Conservation (phyloP, 2,113 vertebrate species). For the Seriola dumerili region DNA sequence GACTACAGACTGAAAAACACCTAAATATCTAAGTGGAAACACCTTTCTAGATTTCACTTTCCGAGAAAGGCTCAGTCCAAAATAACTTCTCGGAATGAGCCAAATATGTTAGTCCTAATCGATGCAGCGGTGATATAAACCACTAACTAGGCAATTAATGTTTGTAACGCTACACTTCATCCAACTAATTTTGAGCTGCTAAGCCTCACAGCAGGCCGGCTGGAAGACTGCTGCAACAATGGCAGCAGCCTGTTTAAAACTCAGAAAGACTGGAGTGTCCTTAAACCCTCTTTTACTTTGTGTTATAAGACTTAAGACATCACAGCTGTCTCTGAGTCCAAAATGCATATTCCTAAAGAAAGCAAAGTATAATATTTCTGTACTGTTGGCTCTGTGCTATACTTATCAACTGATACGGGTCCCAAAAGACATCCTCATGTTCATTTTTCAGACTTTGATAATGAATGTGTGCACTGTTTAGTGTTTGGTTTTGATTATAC, state of each 20-base stretch:
- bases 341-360: background rate
- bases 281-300: background rate
- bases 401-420: constrained; percentile 14
- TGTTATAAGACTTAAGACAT: background rate
- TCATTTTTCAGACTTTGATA: constrained; percentile 34
- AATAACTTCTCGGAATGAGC: background rate
- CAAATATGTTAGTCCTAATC: constrained; percentile 3
- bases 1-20: background rate
- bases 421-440: background rate
- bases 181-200: constrained; percentile 17
- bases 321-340: background rate
- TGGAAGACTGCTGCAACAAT: constrained; percentile 11
- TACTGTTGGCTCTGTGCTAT: background rate
- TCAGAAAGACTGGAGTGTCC: background rate
- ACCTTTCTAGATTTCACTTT: background rate
- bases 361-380: background rate
- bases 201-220: constrained; percentile 5
- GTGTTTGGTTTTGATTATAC: constrained; percentile 50
- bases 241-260: background rate
- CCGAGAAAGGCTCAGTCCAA: background rate
- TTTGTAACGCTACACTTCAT: background rate
- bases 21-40: background rate
- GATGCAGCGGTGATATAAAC: background rate
- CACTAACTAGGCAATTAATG: background rate
- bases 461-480: constrained; percentile 46